These are phyloP conservation scores for Styela clava DNA, from an alignment of 23 tunicate genomes.

Conservation along the genomic window DNA sequence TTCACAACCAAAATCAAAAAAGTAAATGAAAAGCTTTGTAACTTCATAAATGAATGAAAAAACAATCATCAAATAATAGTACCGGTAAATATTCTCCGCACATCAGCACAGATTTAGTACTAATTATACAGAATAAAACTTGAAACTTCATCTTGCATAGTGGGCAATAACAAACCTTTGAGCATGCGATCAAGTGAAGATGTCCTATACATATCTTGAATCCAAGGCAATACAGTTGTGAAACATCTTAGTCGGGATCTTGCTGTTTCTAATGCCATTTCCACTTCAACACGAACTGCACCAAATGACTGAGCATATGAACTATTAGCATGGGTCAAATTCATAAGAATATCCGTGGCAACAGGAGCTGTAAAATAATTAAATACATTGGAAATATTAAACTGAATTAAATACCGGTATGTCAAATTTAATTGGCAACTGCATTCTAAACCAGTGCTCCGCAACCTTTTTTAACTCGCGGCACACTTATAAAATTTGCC, in stretches of 20 bases:
- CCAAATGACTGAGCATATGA: conserved; percentile 84
- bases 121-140: too few relatives aligned
- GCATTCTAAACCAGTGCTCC: too few relatives aligned
- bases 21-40: too few relatives aligned
- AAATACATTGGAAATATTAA: too few relatives aligned
- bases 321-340: conserved; percentile 76
- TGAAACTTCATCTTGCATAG: too few relatives aligned
- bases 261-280: conserved; percentile 53
- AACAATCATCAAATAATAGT: too few relatives aligned
- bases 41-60: too few relatives aligned
- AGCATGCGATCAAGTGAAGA: conserved; percentile 62
- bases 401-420: not conserved
- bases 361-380: conserved; percentile 61
- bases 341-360: conserved; percentile 75
- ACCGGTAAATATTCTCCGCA: too few relatives aligned
- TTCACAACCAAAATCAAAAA: not conserved
- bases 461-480: too few relatives aligned
- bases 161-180: too few relatives aligned
- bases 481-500: too few relatives aligned
- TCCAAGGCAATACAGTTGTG: conserved; percentile 82
- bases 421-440: not conserved
- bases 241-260: conserved; percentile 64
- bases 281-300: conserved; percentile 71
- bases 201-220: conserved; percentile 82
- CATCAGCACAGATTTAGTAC: too few relatives aligned